These are phyloP conservation scores for Noturus placidus DNA, from an alignment of 2,113 vertebrate species.

Conservation along the genomic window DNA sequence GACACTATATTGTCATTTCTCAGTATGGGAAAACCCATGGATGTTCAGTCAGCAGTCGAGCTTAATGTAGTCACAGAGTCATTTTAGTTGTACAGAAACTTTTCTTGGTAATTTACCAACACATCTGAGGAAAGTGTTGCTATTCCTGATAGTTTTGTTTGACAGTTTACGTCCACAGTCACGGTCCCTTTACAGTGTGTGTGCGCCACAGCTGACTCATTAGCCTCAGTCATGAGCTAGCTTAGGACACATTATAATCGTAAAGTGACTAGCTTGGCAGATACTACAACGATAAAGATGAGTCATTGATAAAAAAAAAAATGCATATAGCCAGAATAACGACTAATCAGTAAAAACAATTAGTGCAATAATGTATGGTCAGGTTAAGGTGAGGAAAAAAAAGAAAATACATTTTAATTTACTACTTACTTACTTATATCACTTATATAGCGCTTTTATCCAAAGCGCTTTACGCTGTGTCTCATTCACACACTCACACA, in stretches of 20 bases:
- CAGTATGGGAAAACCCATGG: constrained; percentile 7
- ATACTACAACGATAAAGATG: neutral
- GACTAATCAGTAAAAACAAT: neutral
- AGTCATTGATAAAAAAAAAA: neutral
- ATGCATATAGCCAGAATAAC: neutral
- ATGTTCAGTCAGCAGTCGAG: neutral
- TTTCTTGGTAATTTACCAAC: neutral
- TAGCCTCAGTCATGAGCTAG: neutral
- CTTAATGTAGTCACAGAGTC: neutral
- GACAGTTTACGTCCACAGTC: neutral
- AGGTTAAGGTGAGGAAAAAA: neutral
- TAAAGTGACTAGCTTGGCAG: neutral
- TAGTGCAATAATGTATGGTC: neutral
- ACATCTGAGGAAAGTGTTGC: neutral
- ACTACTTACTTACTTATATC: no score
- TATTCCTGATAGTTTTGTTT: neutral
- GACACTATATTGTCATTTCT: neutral
- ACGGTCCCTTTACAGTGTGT: neutral
- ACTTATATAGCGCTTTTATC: no score
- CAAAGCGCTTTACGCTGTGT: no score
- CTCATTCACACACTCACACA: no score
- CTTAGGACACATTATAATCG: neutral
- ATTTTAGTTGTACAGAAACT: neutral
- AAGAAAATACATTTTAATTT: neutral
- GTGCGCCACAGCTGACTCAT: neutral